Evolutionary conservation across 2,797 vertebrate genomes (phyloP).

Genomic region (Hybognathus amarus): DNA sequence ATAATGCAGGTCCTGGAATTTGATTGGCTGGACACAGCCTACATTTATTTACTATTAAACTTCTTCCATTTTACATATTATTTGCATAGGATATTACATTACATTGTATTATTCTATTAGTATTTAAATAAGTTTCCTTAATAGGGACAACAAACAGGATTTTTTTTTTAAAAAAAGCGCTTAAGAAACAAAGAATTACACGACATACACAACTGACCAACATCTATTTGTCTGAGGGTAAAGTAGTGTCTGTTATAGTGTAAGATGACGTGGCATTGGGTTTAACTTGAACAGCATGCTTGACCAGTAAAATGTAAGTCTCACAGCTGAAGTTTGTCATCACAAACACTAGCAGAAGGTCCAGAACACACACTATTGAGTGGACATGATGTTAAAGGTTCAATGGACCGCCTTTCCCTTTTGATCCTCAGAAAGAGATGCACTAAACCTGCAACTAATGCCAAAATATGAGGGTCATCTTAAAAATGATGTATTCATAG

Average conservation of each 20-base stretch:
- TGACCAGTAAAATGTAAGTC: neutral
- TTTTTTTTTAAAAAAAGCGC: rapidly evolving
- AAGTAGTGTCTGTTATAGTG: neutral
- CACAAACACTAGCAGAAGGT: neutral
- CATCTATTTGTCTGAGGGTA: neutral
- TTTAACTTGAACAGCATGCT: neutral
- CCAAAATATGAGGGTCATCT: neutral
- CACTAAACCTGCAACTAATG: neutral
- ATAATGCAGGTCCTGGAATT: neutral
- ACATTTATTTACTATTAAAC: no score
- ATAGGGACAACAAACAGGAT: neutral
- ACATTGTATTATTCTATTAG: neutral
- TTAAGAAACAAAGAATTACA: neutral
- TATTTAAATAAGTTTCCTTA: neutral
- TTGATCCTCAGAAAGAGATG: neutral
- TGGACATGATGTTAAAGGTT: neutral
- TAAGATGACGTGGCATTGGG: constrained; percentile 31
- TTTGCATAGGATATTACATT: neutral
- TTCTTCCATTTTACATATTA: neutral
- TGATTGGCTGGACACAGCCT: neutral
- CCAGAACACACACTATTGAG: neutral
- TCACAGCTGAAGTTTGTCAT: constrained; percentile 5
- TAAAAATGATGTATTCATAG: neutral
- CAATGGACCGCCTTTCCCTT: neutral
- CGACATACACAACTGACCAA: neutral